Evolutionary conservation across 2,888 invertebrate species (phyloP), one percentile per base, ranked within the genome.

Genomic region (Lasioglossum figueresi): DNA sequence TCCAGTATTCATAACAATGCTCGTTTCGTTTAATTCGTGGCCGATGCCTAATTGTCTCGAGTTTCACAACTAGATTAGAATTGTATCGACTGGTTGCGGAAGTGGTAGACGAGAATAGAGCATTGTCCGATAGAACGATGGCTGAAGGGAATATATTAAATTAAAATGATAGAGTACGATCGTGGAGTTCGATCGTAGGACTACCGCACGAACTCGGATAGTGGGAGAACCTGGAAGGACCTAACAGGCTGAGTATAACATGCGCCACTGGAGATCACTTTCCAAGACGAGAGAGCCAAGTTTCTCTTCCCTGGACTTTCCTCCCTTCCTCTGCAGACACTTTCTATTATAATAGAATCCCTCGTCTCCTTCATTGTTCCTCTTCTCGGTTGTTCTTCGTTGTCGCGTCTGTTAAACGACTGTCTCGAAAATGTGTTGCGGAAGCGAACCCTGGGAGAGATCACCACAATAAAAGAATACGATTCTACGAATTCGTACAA

Each of bases 241-340:
- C 70, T 68, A 75, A 80, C 76, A 76, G 82, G 80, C 81, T 78
- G 70, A 63, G 84, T n/a, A 52, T 83, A 89, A 87, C 85, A 83
- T 80, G 80, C 85, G 82, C 86, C 76, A 83, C 70, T 72, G 78
- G 73, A 88, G 83, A 71, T 82, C 74, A 77, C 82, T 87, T 79
- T 83, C 81, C 82, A 80, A 80, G 80, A 45, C 43, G 31, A 37
- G 80, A 80, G 68, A 84, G 80, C 68, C 68, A 79, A 78, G 78
- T 63, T 82, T 80, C 75, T 80, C 82, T 81, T 43, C 71, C 48
- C 37, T 59, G 59, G 10, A 59, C 74, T 80, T 75, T 82, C 74
- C 40, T 80, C 74, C 14, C 43, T 52, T 74, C 66, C 27, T 68
- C 73, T 31, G 31, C 34, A 12, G 66, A 19, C 34, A 66, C 66